A percentile compares a stretch with the other conserved stretches of the same genome.
phyloP scores from a whole-genome alignment of 2,797 vertebrate genomes.

The Columba guinea region DNA sequence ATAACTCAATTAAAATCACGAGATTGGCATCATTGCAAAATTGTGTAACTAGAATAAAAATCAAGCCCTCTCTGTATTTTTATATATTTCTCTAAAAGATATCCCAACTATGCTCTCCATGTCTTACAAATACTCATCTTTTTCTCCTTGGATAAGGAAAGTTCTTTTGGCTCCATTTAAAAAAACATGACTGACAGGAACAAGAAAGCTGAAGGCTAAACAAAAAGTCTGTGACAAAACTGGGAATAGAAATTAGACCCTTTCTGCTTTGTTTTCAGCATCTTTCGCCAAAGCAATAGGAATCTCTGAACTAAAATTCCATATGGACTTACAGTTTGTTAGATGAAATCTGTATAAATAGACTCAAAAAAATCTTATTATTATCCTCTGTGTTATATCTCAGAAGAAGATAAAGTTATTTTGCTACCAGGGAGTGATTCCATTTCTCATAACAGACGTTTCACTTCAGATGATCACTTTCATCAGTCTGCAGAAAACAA shows the following conservation, averaged over 20 bases:
- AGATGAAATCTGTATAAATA: neutral
- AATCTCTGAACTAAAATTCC: neutral
- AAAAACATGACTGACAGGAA: neutral
- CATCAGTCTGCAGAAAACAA: neutral
- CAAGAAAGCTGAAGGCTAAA: neutral
- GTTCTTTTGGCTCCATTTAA: neutral
- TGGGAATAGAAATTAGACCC: neutral
- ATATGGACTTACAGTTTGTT: neutral
- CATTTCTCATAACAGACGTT: neutral
- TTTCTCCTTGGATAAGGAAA: neutral
- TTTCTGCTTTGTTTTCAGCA: neutral
- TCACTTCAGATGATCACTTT: neutral
- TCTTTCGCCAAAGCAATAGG: neutral
- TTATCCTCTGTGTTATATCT: neutral
- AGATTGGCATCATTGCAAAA: neutral
- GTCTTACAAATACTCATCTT: neutral
- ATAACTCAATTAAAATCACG: neutral
- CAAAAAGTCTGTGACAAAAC: neutral
- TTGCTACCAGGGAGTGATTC: neutral
- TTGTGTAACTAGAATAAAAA: neutral
- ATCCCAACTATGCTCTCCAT: neutral
- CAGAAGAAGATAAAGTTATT: neutral
- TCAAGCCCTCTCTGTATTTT: neutral
- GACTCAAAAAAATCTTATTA: neutral
- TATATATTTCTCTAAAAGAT: neutral